A percentile compares a stretch with the other conserved stretches of the same genome.
Evolutionary conservation across 2,797 vertebrate genomes (phyloP).

Genomic region (Nannoperca australis): DNA sequence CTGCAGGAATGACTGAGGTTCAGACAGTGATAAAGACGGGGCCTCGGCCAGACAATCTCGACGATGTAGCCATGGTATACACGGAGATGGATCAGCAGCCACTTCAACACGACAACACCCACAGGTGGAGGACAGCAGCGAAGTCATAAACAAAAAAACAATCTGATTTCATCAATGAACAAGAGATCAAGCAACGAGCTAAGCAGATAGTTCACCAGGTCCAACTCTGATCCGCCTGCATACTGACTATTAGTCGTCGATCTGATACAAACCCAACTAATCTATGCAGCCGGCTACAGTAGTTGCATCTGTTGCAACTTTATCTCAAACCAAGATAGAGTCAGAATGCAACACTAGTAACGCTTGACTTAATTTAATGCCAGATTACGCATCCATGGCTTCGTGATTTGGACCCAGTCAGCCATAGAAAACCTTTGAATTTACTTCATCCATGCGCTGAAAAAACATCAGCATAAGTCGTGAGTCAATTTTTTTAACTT

Average conservation of each 20-base stretch:
- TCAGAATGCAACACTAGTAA: slow-evolving; percentile 10
- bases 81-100: slow-evolving; percentile 41
- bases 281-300: slow-evolving; percentile 9
- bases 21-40: slow-evolving; percentile 57
- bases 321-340: slow-evolving; percentile 21
- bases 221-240: slow-evolving; percentile 1
- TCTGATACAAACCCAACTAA: slow-evolving; percentile 14
- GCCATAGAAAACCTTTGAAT: slow-evolving; percentile 39
- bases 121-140: slow-evolving; percentile 51
- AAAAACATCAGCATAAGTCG: background rate
- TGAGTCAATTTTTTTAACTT: slow-evolving; percentile 4
- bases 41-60: slow-evolving; percentile 39
- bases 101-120: slow-evolving; percentile 57
- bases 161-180: background rate
- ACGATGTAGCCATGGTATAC: slow-evolving; percentile 43
- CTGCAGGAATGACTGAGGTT: slow-evolving; percentile 65
- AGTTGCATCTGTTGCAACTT: slow-evolving; percentile 32
- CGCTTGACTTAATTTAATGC: slow-evolving; percentile 33
- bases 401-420: slow-evolving; percentile 30
- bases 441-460: slow-evolving; percentile 23
- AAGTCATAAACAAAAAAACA: background rate
- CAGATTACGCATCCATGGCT: slow-evolving; percentile 35
- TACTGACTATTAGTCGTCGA: slow-evolving; percentile 7
- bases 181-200: background rate
- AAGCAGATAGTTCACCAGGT: background rate